phyloP scores from a whole-genome alignment of 2,797 vertebrate species.

The Botia kubotai region DNA sequence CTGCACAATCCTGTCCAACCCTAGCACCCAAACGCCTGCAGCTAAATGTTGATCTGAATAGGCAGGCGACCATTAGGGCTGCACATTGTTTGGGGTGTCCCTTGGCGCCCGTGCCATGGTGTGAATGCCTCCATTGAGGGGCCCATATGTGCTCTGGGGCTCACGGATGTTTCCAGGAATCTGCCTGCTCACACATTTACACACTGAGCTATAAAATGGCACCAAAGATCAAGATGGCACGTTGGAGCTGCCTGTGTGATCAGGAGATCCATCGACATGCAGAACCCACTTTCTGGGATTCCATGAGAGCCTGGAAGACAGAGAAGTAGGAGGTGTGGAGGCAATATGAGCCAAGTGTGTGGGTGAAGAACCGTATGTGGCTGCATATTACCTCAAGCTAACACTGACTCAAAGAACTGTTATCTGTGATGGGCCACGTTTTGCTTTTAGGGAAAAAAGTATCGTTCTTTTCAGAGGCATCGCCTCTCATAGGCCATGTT shows the following conservation, averaged over 20 bases:
- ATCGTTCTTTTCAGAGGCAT: constrained; percentile 44
- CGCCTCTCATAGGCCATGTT: constrained; percentile 32
- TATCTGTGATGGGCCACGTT: constrained; percentile 31
- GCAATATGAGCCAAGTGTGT: constrained; percentile 29
- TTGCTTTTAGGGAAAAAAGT: constrained; percentile 14
- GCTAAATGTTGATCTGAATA: constrained; percentile 60
- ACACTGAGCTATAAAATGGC: constrained; percentile 24
- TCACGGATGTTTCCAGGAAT: constrained; percentile 46
- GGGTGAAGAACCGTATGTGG: constrained; percentile 22
- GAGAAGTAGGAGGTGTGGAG: constrained; percentile 18
- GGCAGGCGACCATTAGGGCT: constrained; percentile 64
- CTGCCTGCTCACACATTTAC: constrained; percentile 15
- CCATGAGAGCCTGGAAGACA: constrained; percentile 15
- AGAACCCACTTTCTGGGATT: constrained; percentile 28
- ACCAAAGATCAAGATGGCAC: constrained; percentile 27
- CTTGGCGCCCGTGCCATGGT: constrained; percentile 46
- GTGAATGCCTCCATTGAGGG: constrained; percentile 51
- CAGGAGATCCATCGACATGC: constrained; percentile 14
- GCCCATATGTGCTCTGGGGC: constrained; percentile 29
- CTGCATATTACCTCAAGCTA: constrained; percentile 35
- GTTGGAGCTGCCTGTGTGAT: constrained; percentile 5
- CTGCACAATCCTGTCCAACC: constrained; percentile 38
- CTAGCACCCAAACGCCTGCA: constrained; percentile 45
- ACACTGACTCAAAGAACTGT: constrained; percentile 36
- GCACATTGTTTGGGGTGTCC: constrained; percentile 64